A percentile compares a stretch with the other conserved stretches of the same genome.
Conservation (phyloP, 2,888 invertebrate genomes). For the Seira ritae region DNA sequence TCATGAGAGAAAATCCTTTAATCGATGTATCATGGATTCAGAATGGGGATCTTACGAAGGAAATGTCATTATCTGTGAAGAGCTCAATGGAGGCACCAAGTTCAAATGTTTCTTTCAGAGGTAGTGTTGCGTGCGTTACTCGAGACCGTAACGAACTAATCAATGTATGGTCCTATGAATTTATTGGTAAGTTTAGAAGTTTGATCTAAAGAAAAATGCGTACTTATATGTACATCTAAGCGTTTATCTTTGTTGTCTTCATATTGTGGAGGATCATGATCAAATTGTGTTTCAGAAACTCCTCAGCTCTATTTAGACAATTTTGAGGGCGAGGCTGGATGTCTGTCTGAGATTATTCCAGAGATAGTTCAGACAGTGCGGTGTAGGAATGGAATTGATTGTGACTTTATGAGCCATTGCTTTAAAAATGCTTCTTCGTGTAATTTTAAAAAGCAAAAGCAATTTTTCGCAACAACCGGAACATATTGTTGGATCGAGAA, state of each 20-base stretch:
- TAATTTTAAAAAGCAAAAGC: constrained; percentile 55
- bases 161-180: constrained; percentile 31
- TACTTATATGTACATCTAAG: not conserved
- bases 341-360: constrained; percentile 16
- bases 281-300: not conserved
- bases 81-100: not conserved
- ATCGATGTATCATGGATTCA: not conserved
- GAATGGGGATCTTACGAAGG: not conserved
- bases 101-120: not conserved
- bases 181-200: not conserved
- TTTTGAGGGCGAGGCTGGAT: constrained; percentile 43
- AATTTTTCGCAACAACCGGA: not conserved
- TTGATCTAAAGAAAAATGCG: not conserved
- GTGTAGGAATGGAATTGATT: constrained; percentile 39
- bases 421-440: constrained; percentile 24
- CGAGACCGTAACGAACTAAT: not conserved
- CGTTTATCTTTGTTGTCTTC: not conserved
- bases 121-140: constrained; percentile 15
- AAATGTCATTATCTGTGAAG: no score
- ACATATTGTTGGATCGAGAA: constrained; percentile 27
- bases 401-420: constrained; percentile 39
- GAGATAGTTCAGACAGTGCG: constrained; percentile 42
- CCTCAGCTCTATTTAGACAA: constrained; percentile 40
- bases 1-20: not conserved
- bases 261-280: not conserved